A percentile compares a stretch with the other conserved stretches of the same genome.
Conservation (phyloP, 1,140 invertebrate genomes). For the Cotesia typhae region DNA sequence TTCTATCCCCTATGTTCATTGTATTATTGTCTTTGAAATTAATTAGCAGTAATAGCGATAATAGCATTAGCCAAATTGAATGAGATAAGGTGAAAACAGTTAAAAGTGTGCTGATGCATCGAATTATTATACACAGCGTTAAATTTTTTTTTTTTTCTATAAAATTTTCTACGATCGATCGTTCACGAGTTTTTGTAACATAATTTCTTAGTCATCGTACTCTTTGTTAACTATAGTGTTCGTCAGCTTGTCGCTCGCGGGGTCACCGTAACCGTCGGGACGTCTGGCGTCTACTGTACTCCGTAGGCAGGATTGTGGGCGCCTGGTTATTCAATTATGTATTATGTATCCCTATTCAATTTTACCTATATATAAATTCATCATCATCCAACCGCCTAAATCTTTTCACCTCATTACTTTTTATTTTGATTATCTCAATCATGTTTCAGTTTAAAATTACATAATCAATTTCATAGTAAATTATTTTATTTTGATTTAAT, state of each 20-base stretch:
- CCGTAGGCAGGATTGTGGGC: slow-evolving; percentile 5
- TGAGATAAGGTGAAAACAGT: not conserved
- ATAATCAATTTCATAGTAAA: too few species aligned
- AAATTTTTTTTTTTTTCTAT: not conserved
- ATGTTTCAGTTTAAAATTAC: too few species aligned
- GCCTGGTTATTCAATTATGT: not conserved
- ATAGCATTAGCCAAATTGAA: not conserved
- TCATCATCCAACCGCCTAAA: too few species aligned
- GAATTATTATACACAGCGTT: not conserved
- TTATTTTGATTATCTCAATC: too few species aligned
- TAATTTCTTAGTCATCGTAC: too few species aligned
- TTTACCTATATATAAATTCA: not conserved
- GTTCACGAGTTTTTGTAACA: not conserved
- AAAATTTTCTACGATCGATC: not conserved
- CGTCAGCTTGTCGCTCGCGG: slow-evolving; percentile 4
- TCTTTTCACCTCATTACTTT: too few species aligned
- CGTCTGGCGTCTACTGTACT: slow-evolving; percentile 5
- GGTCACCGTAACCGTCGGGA: not conserved
- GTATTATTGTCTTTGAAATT: not conserved
- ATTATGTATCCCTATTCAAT: slow-evolving; percentile 2
- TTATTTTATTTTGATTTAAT: too few species aligned
- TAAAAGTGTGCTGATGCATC: slow-evolving; percentile 20
- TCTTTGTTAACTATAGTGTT: too few species aligned
- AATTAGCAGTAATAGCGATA: not conserved
- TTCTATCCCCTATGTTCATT: not conserved